Conservation (phyloP, 2,888 invertebrate species). For the Phlogophora meticulosa region DNA sequence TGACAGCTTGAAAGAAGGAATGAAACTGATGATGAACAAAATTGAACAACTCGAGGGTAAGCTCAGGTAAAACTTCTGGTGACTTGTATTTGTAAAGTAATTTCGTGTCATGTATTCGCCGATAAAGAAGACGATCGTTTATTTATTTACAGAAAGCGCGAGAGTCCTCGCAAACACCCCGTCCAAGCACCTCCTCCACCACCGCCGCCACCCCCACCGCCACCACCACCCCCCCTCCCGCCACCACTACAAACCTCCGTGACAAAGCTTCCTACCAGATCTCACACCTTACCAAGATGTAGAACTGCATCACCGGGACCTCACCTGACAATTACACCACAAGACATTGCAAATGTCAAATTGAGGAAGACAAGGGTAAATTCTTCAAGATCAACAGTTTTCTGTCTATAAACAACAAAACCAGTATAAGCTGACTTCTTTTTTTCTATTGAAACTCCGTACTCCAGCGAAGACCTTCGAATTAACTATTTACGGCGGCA, state of each 20-base stretch:
- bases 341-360: constrained; percentile 88
- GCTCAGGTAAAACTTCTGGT: constrained; percentile 77
- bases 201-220: constrained; percentile 81
- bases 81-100: background rate
- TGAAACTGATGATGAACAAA: constrained; percentile 80
- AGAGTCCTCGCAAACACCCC: constrained; percentile 56
- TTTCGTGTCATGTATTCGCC: background rate
- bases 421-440: no score
- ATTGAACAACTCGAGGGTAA: constrained; percentile 83
- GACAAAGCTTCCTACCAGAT: constrained; percentile 72
- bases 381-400: background rate
- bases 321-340: constrained; percentile 85
- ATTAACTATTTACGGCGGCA: no score
- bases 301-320: constrained; percentile 86
- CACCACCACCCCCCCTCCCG: constrained; percentile 76
- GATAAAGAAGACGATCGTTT: background rate
- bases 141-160: constrained; percentile 65
- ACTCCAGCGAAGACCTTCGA: no score
- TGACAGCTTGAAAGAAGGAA: constrained; percentile 75
- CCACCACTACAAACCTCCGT: constrained; percentile 66
- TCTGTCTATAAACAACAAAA: background rate
- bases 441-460: no score
- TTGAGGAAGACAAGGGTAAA: constrained; percentile 85
- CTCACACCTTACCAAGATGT: constrained; percentile 83
- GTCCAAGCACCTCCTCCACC: constrained; percentile 72